Evolutionary conservation across 1,140 invertebrate genomes (phyloP), one percentile per base, ranked within the genome.

Genomic region (Homarus americanus): DNA sequence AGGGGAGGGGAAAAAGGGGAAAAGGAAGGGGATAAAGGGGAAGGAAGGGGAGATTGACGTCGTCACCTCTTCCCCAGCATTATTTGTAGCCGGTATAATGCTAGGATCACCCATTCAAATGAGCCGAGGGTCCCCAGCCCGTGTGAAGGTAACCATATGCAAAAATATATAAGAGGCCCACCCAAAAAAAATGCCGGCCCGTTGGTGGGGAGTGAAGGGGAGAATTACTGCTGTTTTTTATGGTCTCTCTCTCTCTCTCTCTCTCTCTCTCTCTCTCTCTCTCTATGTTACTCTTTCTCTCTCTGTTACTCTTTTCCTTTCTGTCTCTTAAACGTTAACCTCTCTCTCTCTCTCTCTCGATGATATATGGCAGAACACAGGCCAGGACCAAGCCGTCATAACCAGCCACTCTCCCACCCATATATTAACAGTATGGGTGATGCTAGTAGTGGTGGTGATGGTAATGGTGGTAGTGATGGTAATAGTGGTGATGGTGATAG

Each of bases 81-180:
- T 88, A 88, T 88, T 88, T 88, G 86, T 88, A 88, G 78, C 86
- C 76, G 53, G 76, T 88, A 88, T 88, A 88, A 88, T 82, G 82
- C 86, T 66, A 34, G 63, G 78, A 80, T 82, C 76, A 80, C 38
- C 86, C 86, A 88, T 88, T 88, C 86, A 88, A 88, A 88, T 88
- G 78, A 82, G 86, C n/a, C n/a, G 58, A 44, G 38, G 24, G 12
- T 66, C 86, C 76, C 75, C 44, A 78, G 49, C 58, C 76, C 86
- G 76, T 88, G 86, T 28, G 78, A 88, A 88, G 86, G 63, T 53
- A 75, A 58, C 86, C 86, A 88, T 80, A 88, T 88, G 86, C 76
- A 88, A 88, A 88, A 88, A 88, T 88, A 78, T n/a, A n/a, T n/a
- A n/a, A n/a, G n/a, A n/a, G n/a, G n/a, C n/a, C n/a, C n/a, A 80